These are phyloP conservation scores for Drymonia ruficornis DNA, from an alignment of 2,888 invertebrate species.

Conservation along the genomic window DNA sequence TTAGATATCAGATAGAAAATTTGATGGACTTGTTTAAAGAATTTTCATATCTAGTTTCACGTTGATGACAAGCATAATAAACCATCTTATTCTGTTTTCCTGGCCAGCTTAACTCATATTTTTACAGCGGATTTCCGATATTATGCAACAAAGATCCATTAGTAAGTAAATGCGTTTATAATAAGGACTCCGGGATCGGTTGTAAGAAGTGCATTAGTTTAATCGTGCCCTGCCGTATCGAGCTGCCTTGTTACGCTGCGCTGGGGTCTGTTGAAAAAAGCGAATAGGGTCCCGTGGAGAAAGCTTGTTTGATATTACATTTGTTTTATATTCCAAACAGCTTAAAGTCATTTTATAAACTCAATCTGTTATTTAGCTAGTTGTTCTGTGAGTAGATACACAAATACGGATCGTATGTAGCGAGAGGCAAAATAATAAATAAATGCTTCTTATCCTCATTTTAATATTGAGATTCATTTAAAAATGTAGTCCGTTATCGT, in stretches of 20 bases:
- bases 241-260: slow-evolving; percentile 63
- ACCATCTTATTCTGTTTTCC: neutral
- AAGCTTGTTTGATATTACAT: neutral
- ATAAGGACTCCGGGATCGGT: slow-evolving; percentile 55
- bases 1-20: no score
- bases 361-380: no score
- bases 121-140: slow-evolving; percentile 7
- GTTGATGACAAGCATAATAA: no score
- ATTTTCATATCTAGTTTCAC: no score
- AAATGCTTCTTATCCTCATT: no score
- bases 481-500: no score
- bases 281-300: neutral
- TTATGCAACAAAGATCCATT: slow-evolving; percentile 53
- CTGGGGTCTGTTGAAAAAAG: slow-evolving; percentile 14
- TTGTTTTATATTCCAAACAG: neutral
- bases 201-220: slow-evolving; percentile 70
- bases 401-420: no score
- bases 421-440: no score
- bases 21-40: no score
- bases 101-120: neutral
- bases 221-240: slow-evolving; percentile 53
- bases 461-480: no score
- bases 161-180: slow-evolving; percentile 68
- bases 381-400: no score
- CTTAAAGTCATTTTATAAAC: no score